Conservation (phyloP, 2,797 vertebrate species). For the Smutsia temminckii region DNA sequence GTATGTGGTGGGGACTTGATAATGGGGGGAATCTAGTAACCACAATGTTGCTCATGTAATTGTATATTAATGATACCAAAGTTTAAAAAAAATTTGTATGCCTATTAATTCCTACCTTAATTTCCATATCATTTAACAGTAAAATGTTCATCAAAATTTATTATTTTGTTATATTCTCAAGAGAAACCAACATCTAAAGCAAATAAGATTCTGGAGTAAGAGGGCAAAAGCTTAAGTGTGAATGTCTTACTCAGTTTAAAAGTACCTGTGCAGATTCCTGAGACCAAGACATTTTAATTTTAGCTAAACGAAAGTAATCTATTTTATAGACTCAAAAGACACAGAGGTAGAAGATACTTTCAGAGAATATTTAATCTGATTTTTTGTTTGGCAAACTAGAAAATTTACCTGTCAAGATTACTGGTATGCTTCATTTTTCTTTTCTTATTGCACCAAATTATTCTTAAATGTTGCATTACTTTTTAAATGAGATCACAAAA, state of each 20-base stretch:
- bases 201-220: background rate
- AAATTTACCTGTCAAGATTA: background rate
- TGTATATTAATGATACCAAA: no score
- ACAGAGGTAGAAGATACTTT: background rate
- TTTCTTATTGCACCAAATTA: background rate
- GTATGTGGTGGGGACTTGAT: no score
- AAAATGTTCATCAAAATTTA: conserved; percentile 33
- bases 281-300: background rate
- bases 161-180: background rate
- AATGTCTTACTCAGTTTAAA: background rate
- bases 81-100: background rate
- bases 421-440: background rate
- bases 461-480: background rate
- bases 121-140: background rate
- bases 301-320: background rate
- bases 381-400: background rate
- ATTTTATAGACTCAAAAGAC: background rate
- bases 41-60: no score
- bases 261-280: background rate
- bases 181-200: background rate
- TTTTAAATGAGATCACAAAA: conserved; percentile 14
- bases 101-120: conserved; percentile 16
- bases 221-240: background rate
- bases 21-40: no score
- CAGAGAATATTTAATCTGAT: background rate